Evolutionary conservation across 2,113 vertebrate genomes (phyloP).

Genomic region (Dunckerocampus dactyliophorus): DNA sequence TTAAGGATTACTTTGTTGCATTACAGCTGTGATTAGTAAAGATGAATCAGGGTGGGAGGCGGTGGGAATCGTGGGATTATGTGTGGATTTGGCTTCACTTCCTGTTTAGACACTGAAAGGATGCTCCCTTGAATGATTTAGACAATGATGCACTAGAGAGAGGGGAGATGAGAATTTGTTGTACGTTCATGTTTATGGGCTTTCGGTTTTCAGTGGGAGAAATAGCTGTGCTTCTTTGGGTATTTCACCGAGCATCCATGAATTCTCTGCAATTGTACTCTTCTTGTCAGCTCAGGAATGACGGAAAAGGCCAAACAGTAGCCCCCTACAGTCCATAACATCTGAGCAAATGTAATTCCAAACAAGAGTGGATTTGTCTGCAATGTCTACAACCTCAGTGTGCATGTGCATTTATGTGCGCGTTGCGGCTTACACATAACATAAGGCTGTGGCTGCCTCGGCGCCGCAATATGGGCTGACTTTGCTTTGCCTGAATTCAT

Average conservation of each 20-base stretch:
- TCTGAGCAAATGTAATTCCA: constrained; percentile 11
- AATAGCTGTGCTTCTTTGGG: not conserved
- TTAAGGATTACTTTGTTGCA: constrained; percentile 20
- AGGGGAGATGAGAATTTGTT: not conserved
- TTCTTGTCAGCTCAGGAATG: constrained; percentile 18
- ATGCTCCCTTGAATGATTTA: not conserved
- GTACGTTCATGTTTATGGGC: not conserved
- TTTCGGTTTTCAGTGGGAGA: not conserved
- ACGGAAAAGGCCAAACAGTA: constrained; percentile 12
- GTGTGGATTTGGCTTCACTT: constrained; percentile 18
- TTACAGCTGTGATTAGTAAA: constrained; percentile 4
- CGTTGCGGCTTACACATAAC: constrained; percentile 27
- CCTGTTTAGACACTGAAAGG: constrained; percentile 15
- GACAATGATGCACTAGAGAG: not conserved
- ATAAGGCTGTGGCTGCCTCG: not conserved
- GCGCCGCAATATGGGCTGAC: constrained; percentile 1
- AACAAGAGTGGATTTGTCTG: constrained; percentile 28
- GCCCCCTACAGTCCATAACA: constrained; percentile 3
- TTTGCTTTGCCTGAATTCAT: constrained; percentile 45
- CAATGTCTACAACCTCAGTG: constrained; percentile 10
- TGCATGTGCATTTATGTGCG: constrained; percentile 6
- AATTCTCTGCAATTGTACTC: constrained; percentile 15
- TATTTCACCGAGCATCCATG: constrained; percentile 11
- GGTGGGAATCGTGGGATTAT: constrained; percentile 1
- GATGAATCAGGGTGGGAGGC: constrained; percentile 1